Evolutionary conservation across 2,113 vertebrate species (phyloP), one percentile per base, ranked within the genome.

Genomic region (Sander lucioperca): DNA sequence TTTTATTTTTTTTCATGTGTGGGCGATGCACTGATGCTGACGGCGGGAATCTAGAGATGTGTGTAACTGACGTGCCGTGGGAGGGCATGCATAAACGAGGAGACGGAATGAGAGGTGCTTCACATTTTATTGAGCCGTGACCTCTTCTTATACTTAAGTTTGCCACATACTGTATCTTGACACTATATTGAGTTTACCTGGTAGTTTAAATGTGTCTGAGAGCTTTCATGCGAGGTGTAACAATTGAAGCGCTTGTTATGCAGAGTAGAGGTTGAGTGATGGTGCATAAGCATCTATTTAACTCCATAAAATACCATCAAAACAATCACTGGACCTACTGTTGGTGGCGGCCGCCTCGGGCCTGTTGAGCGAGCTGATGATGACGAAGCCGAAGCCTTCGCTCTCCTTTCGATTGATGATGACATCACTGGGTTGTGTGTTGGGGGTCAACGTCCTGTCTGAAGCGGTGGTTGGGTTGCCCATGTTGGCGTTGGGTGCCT

Each of bases 371-470:
- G 98, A 99, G 90, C 98, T 99, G 94, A 99, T 99, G 95, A 99
- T 99, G 61, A 99, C 98, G 18, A 99, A 99, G 50, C 98, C 98
- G 1, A 99, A 99, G 25, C 98, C 98, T 45, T 99, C 98, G 0
- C 96, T 99, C 91, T 99, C 98, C 74, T 99, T 99, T 51, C 98
- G 97, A 57, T 97, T 97, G 92, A 99, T 99, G 81, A 97, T 77
- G 69, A 99, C 96, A 0, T 99, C 97, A 0, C 95, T 98, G 73
- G 97, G 96, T 74, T 96, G 97, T 21, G 96, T 36, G 92, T 95
- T 96, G 87, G 96, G 95, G 0, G 94, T 94, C 0, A 95, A 15
- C 2, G 93, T 93, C 86, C 96, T 93, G 78, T 97, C 97, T 0
- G 96, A 93, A 0, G 96, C 88, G 1, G 95, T 94, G 1, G 58